Conservation (phyloP, 2,113 vertebrate genomes). For the Nannospalax galili region DNA sequence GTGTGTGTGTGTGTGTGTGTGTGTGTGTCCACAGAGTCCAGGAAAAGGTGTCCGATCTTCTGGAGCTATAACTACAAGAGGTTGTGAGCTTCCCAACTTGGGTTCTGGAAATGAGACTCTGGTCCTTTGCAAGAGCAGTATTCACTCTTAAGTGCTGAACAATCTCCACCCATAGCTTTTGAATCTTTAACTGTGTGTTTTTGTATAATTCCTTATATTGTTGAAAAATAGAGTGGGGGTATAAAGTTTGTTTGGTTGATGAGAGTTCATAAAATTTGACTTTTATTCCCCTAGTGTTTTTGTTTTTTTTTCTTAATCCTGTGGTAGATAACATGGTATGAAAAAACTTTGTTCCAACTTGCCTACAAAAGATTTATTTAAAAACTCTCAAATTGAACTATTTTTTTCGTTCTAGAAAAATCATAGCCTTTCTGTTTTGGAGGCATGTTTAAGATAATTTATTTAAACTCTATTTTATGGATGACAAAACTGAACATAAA, state of each 20-base stretch:
- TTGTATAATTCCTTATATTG: not conserved
- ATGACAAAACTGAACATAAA: conserved; percentile 13
- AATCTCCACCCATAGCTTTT: no score
- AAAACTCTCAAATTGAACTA: not conserved
- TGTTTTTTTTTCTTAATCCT: not conserved
- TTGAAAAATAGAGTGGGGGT: not conserved
- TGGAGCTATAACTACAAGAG: no score
- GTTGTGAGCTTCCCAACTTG: no score
- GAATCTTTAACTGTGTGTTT: no score
- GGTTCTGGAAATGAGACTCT: no score
- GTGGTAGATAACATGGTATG: not conserved
- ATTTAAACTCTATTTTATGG: conserved; percentile 17
- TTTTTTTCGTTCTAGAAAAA: conserved; percentile 23
- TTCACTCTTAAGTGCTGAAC: no score
- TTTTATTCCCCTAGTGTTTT: not conserved
- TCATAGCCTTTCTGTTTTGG: not conserved
- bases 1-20: no score
- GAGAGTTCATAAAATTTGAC: conserved; percentile 11
- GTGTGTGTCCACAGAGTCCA: no score
- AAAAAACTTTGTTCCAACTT: not conserved
- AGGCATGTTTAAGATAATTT: not conserved
- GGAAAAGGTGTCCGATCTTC: no score
- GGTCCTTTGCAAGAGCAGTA: no score
- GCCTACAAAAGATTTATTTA: conserved; percentile 8
- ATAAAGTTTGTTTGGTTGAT: not conserved